These are phyloP conservation scores for Silurus glanis DNA, from an alignment of 2,113 vertebrate genomes.

Conservation along the genomic window DNA sequence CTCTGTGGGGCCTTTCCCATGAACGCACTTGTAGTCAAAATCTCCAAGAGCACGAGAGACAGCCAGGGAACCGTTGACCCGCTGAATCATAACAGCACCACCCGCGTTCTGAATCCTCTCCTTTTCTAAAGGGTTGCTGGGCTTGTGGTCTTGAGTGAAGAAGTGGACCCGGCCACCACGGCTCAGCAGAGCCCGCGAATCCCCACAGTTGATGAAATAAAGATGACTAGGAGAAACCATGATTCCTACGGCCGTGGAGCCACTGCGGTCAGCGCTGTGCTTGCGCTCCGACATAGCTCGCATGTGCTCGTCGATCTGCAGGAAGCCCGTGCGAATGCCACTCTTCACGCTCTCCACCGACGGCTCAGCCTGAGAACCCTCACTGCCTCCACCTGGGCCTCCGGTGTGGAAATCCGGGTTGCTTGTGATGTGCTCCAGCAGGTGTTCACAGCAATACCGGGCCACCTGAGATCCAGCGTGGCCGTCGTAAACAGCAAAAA, in stretches of 20 bases:
- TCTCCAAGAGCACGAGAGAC: conserved; percentile 88
- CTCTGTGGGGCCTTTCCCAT: conserved; percentile 88
- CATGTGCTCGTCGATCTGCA: conserved; percentile 91
- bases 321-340: conserved; percentile 89
- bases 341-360: conserved; percentile 87
- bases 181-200: conserved; percentile 84
- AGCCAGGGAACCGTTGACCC: conserved; percentile 88
- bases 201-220: conserved; percentile 90
- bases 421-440: conserved; percentile 87
- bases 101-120: conserved; percentile 88
- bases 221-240: conserved; percentile 83
- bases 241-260: conserved; percentile 86
- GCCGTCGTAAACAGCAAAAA: conserved; percentile 89
- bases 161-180: conserved; percentile 86
- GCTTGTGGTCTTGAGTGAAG: conserved; percentile 92
- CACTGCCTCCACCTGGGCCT: conserved; percentile 64
- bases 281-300: conserved; percentile 87
- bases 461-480: conserved; percentile 88
- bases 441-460: conserved; percentile 85
- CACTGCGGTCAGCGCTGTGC: conserved; percentile 86
- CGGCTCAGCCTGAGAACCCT: conserved; percentile 71
- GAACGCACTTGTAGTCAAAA: conserved; percentile 91
- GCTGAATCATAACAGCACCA: conserved; percentile 89
- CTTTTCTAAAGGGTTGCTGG: conserved; percentile 87
- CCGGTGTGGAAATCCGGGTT: conserved; percentile 82